phyloP scores from a whole-genome alignment of 2,888 invertebrate genomes.

The Tinea pellionella region DNA sequence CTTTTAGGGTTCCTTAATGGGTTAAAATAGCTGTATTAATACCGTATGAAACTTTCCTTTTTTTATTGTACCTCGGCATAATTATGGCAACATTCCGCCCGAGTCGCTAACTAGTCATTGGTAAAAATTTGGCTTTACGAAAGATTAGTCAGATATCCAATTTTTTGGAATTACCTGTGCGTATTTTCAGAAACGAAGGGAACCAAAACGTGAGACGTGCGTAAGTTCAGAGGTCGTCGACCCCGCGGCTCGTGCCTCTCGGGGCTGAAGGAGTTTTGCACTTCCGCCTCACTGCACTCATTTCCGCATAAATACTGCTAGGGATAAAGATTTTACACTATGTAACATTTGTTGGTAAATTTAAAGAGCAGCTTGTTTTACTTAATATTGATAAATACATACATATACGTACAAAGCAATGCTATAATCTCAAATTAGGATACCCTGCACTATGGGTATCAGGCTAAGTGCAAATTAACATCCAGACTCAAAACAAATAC shows the following conservation, averaged over 20 bases:
- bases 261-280: slow-evolving; percentile 55
- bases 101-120: not conserved
- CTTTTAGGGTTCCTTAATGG: no score
- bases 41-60: no score
- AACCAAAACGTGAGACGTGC: slow-evolving; percentile 16
- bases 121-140: not conserved
- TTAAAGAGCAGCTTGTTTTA: not conserved
- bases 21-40: no score
- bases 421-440: no score
- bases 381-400: no score
- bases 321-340: slow-evolving; percentile 37
- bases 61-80: no score
- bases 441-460: no score
- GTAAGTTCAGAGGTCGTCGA: slow-evolving; percentile 49
- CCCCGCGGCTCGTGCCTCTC: slow-evolving; percentile 38
- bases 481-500: no score
- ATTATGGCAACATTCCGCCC: no score
- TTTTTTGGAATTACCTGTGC: not conserved
- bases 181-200: not conserved
- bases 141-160: not conserved
- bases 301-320: slow-evolving; percentile 58
- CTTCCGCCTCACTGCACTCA: slow-evolving; percentile 64
- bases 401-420: no score
- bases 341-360: not conserved
- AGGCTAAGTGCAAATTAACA: no score